These are phyloP conservation scores for Ochropleura leucogaster DNA, from an alignment of 2,888 invertebrate genomes.

Conservation along the genomic window DNA sequence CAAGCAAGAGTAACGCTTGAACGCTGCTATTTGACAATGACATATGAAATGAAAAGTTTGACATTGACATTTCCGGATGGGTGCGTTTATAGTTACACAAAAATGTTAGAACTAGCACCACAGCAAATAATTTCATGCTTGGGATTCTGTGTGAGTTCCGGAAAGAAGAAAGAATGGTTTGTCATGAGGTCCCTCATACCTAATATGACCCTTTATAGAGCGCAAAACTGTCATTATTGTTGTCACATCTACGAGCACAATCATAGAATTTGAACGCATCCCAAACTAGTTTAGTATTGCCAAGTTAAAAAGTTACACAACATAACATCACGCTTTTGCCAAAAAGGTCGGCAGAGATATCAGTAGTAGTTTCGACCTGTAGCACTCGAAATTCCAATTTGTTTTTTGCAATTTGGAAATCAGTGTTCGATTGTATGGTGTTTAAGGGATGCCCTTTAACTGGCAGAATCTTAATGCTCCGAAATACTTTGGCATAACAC, in stretches of 20 bases:
- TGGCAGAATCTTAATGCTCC: no score
- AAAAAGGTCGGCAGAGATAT: background rate
- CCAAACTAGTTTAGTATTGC: background rate
- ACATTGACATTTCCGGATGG: background rate
- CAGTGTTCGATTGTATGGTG: no score
- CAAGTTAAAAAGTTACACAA: background rate
- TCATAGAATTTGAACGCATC: background rate
- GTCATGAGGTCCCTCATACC: no score
- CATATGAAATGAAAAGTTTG: background rate
- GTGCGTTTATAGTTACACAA: background rate
- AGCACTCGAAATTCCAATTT: no score
- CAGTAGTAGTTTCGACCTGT: no score
- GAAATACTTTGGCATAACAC: no score
- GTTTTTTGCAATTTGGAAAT: no score
- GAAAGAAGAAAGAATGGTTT: no score
- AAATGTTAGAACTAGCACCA: background rate
- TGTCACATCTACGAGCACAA: no score
- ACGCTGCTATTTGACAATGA: conserved; percentile 3
- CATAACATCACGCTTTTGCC: background rate
- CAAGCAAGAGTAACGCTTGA: background rate
- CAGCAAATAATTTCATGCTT: background rate
- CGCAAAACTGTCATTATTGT: background rate
- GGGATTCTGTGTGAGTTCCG: background rate
- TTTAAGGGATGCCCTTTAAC: no score
- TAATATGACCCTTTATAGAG: background rate